phyloP scores from a whole-genome alignment of 2,888 invertebrate species.

The Theodoxus fluviatilis region DNA sequence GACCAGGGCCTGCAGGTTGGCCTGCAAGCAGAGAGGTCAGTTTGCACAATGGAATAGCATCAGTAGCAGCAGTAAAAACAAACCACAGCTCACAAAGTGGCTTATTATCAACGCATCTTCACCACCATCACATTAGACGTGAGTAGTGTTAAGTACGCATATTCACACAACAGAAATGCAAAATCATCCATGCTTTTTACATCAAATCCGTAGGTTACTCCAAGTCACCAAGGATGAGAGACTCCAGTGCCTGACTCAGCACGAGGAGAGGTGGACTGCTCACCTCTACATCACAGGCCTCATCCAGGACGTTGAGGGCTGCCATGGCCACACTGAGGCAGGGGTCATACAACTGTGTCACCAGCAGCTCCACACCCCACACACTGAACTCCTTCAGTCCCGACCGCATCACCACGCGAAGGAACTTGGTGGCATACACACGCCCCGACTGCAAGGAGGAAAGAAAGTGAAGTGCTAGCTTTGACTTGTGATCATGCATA shows the following conservation, averaged over 20 bases:
- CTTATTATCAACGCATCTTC: too few relatives aligned
- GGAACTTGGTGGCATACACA: constrained; percentile 89
- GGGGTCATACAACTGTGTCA: constrained; percentile 84
- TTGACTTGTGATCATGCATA: neutral
- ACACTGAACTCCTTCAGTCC: constrained; percentile 65
- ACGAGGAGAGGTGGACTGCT: constrained; percentile 41
- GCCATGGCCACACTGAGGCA: constrained; percentile 81
- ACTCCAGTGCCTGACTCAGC: neutral
- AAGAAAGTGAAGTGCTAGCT: neutral
- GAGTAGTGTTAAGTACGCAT: too few relatives aligned
- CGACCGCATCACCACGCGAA: constrained; percentile 81
- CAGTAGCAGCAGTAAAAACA: too few relatives aligned
- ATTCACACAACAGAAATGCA: too few relatives aligned
- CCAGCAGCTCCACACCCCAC: constrained; percentile 87
- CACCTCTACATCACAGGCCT: constrained; percentile 89
- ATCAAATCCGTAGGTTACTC: neutral
- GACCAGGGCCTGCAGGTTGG: constrained; percentile 79
- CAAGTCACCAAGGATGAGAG: neutral
- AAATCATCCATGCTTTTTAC: too few relatives aligned
- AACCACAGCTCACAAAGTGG: too few relatives aligned
- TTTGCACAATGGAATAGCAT: too few relatives aligned
- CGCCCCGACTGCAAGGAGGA: constrained; percentile 65
- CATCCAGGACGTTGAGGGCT: constrained; percentile 84
- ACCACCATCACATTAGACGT: too few relatives aligned
- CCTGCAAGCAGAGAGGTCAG: constrained; percentile 67